phyloP scores from a whole-genome alignment of 2,888 invertebrate genomes.

The Tortrix viridana region DNA sequence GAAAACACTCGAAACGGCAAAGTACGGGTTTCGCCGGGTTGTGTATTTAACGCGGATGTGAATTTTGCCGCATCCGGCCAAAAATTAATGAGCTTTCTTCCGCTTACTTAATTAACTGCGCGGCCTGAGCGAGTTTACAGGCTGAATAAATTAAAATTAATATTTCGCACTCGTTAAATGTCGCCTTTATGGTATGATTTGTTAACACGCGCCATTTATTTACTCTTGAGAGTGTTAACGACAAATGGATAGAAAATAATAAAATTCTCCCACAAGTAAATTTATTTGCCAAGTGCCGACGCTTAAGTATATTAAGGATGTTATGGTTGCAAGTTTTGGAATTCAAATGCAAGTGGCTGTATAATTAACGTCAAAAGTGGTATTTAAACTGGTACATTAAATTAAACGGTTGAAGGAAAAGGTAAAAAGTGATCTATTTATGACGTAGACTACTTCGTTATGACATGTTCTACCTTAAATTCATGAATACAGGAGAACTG shows the following conservation, averaged over 20 bases:
- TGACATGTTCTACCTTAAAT: no score
- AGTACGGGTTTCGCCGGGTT: constrained; percentile 70
- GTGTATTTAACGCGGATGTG: constrained; percentile 83
- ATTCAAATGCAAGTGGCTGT: no score
- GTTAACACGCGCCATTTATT: constrained; percentile 63
- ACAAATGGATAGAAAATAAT: neutral
- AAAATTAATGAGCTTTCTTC: constrained; percentile 84
- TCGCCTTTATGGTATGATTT: constrained; percentile 66
- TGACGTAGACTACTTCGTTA: no score
- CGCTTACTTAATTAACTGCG: constrained; percentile 81
- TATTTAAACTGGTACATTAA: no score
- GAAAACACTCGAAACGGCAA: constrained; percentile 74
- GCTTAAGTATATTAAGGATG: no score
- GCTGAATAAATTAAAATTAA: constrained; percentile 80
- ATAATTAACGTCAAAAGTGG: no score
- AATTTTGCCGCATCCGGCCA: constrained; percentile 81
- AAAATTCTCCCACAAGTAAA: no score
- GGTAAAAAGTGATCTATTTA: no score
- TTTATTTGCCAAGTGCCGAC: no score
- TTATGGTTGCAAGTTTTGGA: no score
- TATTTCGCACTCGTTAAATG: constrained; percentile 74
- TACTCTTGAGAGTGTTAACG: constrained; percentile 7
- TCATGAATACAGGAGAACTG: no score
- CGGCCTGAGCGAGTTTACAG: constrained; percentile 68
- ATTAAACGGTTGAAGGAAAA: no score